These are phyloP conservation scores for Catocala sponsa DNA, from an alignment of 2,888 invertebrate species.

Conservation along the genomic window DNA sequence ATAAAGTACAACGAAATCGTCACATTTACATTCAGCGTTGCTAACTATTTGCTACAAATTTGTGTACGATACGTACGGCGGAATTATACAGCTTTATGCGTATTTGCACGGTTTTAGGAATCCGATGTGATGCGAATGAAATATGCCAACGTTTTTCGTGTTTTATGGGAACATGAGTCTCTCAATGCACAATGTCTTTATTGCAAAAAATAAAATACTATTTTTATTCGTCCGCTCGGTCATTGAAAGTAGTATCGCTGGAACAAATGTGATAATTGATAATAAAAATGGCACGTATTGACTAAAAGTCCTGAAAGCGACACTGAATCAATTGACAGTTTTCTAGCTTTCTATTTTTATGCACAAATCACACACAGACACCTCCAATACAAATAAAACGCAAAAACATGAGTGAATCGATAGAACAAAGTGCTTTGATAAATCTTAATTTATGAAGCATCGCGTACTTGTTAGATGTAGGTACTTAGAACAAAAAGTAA, in stretches of 20 bases:
- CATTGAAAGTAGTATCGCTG: constrained; percentile 6
- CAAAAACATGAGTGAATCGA: background rate
- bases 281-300: constrained; percentile 20
- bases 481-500: too few relatives aligned
- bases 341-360: constrained; percentile 40
- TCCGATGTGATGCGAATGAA: constrained; percentile 51
- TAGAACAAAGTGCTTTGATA: constrained; percentile 20
- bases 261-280: constrained; percentile 19
- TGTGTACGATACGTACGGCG: constrained; percentile 32
- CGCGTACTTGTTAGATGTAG: constrained; percentile 3
- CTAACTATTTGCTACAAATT: constrained; percentile 54
- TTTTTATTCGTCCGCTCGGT: constrained; percentile 3
- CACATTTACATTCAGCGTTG: constrained; percentile 59
- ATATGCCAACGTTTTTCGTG: constrained; percentile 32
- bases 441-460: constrained; percentile 12
- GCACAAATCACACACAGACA: background rate
- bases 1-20: constrained; percentile 53
- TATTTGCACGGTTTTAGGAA: constrained; percentile 53
- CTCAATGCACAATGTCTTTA: constrained; percentile 17
- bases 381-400: background rate
- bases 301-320: constrained; percentile 17
- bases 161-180: constrained; percentile 37
- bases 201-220: constrained; percentile 2
- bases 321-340: constrained; percentile 38
- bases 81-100: constrained; percentile 42